Percentiles rank a stretch among this genome's conserved stretches.
Conservation (phyloP, 2,113 vertebrate genomes). For the Sorex fumeus region DNA sequence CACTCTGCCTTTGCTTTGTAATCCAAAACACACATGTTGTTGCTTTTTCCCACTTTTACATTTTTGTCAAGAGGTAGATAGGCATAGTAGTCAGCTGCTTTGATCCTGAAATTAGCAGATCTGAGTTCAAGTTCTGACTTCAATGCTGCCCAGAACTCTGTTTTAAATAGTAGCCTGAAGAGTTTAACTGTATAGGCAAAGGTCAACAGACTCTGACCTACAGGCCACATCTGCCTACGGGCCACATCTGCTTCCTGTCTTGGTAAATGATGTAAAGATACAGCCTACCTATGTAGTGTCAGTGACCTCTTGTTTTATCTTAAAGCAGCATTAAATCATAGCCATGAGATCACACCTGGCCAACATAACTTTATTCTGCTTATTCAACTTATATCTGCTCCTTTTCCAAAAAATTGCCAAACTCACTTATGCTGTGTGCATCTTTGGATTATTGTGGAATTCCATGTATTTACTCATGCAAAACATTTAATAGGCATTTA, state of each 20-base stretch:
- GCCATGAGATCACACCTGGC: background rate
- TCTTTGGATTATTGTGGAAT: background rate
- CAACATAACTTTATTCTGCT: background rate
- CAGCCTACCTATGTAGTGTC: background rate
- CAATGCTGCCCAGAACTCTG: background rate
- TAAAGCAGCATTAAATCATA: too few species aligned
- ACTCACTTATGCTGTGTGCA: background rate
- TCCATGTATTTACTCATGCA: slow-evolving; percentile 13
- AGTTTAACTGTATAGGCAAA: background rate
- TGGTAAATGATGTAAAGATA: background rate
- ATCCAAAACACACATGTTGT: background rate
- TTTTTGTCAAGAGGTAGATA: background rate
- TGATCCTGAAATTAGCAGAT: background rate
- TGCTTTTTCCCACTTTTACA: slow-evolving; percentile 31
- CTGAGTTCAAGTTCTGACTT: slow-evolving; percentile 13
- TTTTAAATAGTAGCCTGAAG: background rate
- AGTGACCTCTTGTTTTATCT: background rate
- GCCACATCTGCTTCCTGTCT: background rate
- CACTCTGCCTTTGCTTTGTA: slow-evolving; percentile 53
- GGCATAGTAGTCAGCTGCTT: background rate
- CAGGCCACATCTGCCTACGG: background rate
- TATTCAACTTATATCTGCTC: background rate
- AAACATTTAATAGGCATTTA: background rate
- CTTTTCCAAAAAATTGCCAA: background rate
- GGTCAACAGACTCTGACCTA: background rate